Evolutionary conservation across 2,797 vertebrate species (phyloP), one percentile per base, ranked within the genome.

Genomic region (Sparus aurata): DNA sequence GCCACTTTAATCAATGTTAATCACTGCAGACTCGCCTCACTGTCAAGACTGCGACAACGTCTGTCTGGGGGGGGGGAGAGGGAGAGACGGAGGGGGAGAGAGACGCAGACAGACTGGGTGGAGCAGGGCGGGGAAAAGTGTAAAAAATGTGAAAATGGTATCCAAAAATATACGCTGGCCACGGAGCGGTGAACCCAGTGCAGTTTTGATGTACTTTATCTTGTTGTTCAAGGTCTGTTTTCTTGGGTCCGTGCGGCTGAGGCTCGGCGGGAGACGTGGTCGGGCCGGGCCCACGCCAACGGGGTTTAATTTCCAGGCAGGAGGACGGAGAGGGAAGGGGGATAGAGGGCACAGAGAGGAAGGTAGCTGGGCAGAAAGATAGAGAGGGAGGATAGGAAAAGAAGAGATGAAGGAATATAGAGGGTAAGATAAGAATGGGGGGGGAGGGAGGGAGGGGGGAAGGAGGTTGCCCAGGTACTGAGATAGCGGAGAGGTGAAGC

Each of bases 1-100:
- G 84, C 86, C 85, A 85, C 87, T 93, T 92, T 94, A 95, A 95
- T 95, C 93, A 90, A 91, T 89, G 92, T 91, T 95, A 95, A 95
- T 95, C 93, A 92, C 91, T 91, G 91, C 92, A 89, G 87, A 90
- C 92, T 87, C 78, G 60, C 77, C 82, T 89, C 80, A 83, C 88
- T 90, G 91, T 94, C 92, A 90, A 55, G 87, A 76, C 88, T 87
- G 79, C 69, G 83, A 91, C 92, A 86, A 84, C 13, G 83, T 85
- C 75, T 84, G 90, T 82, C 75, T 85, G 74, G 81, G 75, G 41
- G 61, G 69, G 75, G 27, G 49, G 43, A 47, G 20, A 62, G 69
- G 59, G 79, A 68, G n/a, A 72, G 75, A 64, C 7, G 4, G 78
- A 23, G 76, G 58, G 69, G 60, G 69, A 55, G 62, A 61, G 63